Conservation (phyloP, 1,140 invertebrate genomes). For the Listronotus oregonensis region DNA sequence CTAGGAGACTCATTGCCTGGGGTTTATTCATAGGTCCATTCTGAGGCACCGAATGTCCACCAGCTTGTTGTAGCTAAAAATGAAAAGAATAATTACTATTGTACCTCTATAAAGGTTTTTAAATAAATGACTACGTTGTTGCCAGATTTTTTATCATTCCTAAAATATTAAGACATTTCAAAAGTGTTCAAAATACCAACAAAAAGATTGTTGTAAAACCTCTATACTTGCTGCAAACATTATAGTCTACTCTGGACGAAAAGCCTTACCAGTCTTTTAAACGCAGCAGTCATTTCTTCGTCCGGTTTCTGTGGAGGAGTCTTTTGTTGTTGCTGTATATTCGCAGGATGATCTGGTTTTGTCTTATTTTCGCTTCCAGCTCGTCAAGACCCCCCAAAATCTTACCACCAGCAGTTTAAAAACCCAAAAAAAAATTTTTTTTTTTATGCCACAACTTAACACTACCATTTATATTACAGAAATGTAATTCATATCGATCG, state of each 20-base stretch:
- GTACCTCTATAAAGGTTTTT: too few relatives aligned
- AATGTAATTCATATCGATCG: too few relatives aligned
- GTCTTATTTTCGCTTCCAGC: slow-evolving; percentile 71
- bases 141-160: too few relatives aligned
- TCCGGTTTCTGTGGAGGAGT: slow-evolving; percentile 52
- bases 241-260: too few relatives aligned
- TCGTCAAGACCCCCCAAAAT: slow-evolving; percentile 76
- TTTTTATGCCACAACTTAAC: too few relatives aligned
- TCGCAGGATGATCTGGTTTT: slow-evolving; percentile 8
- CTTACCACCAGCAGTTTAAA: slow-evolving; percentile 63
- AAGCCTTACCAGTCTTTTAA: slow-evolving; percentile 70
- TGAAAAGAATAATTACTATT: too few relatives aligned
- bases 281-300: slow-evolving; percentile 70
- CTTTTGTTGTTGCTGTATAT: slow-evolving; percentile 36
- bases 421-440: slow-evolving; percentile 30
- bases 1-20: slow-evolving; percentile 66
- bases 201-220: too few relatives aligned
- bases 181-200: too few relatives aligned
- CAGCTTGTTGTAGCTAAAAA: slow-evolving; percentile 66
- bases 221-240: too few relatives aligned
- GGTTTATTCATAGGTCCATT: slow-evolving; percentile 60
- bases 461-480: too few relatives aligned
- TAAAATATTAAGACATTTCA: too few relatives aligned
- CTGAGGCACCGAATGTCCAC: slow-evolving; percentile 65
- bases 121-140: too few relatives aligned